These are phyloP conservation scores for Parauchenoglanis ngamensis DNA, from an alignment of 2,797 vertebrate genomes.

Conservation along the genomic window DNA sequence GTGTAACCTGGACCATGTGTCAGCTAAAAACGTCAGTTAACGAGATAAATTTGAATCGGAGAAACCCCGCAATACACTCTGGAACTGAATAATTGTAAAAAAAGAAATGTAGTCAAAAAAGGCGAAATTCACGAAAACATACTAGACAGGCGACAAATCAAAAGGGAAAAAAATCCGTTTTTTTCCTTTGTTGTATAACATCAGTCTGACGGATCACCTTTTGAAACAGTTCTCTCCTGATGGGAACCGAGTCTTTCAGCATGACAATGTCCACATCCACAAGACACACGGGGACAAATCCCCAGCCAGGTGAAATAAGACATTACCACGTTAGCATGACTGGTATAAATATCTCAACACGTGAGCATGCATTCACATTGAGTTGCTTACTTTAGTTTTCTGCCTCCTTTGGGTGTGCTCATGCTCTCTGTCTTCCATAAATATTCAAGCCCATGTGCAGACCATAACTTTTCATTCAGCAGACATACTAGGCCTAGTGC, in stretches of 20 bases:
- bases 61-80: background rate
- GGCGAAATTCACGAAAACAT: background rate
- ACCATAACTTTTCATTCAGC: slow-evolving; percentile 38
- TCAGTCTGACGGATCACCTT: slow-evolving; percentile 14
- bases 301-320: slow-evolving; percentile 19
- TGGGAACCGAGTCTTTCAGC: background rate
- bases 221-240: background rate
- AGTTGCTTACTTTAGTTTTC: background rate
- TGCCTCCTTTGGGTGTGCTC: background rate
- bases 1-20: background rate
- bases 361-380: background rate
- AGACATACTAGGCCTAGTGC: slow-evolving; percentile 30
- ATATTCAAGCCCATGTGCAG: slow-evolving; percentile 41
- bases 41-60: background rate
- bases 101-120: background rate
- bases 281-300: background rate
- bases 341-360: background rate
- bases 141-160: background rate
- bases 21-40: background rate
- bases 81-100: background rate
- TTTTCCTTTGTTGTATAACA: background rate
- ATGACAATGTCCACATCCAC: background rate
- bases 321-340: slow-evolving; percentile 16
- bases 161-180: background rate
- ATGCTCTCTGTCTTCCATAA: slow-evolving; percentile 34